phyloP scores from a whole-genome alignment of 2,113 vertebrate species.

The Ornithorhynchus anatinus region DNA sequence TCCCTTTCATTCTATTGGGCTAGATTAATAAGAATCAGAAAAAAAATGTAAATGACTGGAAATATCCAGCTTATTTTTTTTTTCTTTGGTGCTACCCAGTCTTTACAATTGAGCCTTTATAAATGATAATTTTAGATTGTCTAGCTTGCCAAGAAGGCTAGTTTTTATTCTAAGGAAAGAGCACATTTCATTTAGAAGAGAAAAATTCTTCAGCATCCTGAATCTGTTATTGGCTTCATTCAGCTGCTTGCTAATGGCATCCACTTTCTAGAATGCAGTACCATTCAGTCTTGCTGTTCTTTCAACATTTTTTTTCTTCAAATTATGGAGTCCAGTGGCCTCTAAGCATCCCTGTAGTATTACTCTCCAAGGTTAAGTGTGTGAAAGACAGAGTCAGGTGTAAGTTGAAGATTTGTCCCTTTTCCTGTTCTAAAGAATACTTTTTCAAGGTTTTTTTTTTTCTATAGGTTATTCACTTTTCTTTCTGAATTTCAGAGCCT shows the following conservation, averaged over 20 bases:
- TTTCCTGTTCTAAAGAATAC: conserved; percentile 42
- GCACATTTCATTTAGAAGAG: conserved; percentile 48
- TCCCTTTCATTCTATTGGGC: conserved; percentile 18
- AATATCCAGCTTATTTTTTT: conserved; percentile 40
- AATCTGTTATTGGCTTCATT: conserved; percentile 53
- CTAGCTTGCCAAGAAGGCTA: conserved; percentile 42
- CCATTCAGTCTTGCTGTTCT: conserved; percentile 47
- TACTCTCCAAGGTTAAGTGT: conserved; percentile 54
- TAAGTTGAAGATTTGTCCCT: conserved; percentile 40
- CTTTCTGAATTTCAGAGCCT: conserved; percentile 27
- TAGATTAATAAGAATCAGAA: conserved; percentile 36
- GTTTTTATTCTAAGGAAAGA: conserved; percentile 54
- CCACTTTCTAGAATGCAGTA: conserved; percentile 56
- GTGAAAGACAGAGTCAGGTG: conserved; percentile 39
- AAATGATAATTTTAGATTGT: conserved; percentile 49
- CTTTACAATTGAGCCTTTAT: conserved; percentile 46
- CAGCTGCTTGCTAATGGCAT: conserved; percentile 52
- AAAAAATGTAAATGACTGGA: conserved; percentile 13
- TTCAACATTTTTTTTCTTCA: conserved; percentile 47
- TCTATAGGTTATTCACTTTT: conserved; percentile 32
- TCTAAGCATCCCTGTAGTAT: conserved; percentile 33
- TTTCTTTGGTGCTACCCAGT: conserved; percentile 31
- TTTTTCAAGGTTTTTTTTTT: conserved; percentile 34
- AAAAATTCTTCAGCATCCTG: conserved; percentile 45
- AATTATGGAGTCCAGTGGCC: conserved; percentile 40